These are phyloP conservation scores for Idaea biselata DNA, from an alignment of 2,888 invertebrate genomes.

Conservation along the genomic window DNA sequence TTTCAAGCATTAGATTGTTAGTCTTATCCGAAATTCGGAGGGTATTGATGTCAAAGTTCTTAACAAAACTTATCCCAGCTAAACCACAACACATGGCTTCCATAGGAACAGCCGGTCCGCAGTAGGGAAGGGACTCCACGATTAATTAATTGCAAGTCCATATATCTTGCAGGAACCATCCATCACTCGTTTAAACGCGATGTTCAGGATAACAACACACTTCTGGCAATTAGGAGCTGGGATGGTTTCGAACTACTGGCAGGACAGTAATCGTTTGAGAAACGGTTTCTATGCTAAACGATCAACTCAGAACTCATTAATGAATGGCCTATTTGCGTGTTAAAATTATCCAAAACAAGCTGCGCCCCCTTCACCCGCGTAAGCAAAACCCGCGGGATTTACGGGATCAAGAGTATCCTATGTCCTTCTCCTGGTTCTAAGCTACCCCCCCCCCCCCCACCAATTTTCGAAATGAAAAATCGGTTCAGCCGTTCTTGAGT, in stretches of 20 bases:
- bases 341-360: too few relatives aligned
- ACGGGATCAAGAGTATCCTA: too few relatives aligned
- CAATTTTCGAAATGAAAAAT: too few relatives aligned
- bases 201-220: neutral
- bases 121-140: neutral
- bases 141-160: neutral
- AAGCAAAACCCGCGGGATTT: too few relatives aligned
- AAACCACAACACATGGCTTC: neutral
- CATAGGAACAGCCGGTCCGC: neutral
- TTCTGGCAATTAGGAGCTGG: neutral
- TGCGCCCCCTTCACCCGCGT: too few relatives aligned
- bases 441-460: too few relatives aligned
- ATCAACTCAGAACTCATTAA: too few relatives aligned
- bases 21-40: too few relatives aligned
- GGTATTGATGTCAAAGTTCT: neutral
- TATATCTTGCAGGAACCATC: neutral
- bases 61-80: neutral
- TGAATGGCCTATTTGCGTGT: too few relatives aligned
- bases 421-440: too few relatives aligned
- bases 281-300: neutral
- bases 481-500: too few relatives aligned
- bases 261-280: neutral
- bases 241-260: neutral
- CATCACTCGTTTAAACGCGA: neutral
- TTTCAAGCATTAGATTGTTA: too few relatives aligned